A percentile compares a stretch with the other conserved stretches of the same genome.
These are phyloP conservation scores for Pasiphila rectangulata DNA, from an alignment of 2,888 invertebrate species.

Conservation along the genomic window DNA sequence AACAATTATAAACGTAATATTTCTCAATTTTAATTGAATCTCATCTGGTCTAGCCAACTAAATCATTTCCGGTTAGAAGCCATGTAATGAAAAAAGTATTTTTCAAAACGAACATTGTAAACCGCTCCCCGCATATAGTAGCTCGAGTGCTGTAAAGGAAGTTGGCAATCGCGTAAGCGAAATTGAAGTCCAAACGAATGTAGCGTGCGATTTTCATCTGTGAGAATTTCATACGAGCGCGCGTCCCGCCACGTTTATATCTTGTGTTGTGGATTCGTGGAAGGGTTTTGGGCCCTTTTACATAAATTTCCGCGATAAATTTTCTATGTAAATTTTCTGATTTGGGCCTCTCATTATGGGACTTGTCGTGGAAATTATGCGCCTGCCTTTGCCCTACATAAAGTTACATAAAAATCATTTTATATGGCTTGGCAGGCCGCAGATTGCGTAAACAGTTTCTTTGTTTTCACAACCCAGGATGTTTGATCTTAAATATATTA, in stretches of 20 bases:
- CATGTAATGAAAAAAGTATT: constrained; percentile 2
- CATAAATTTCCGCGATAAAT: constrained; percentile 20
- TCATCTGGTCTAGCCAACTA: too few species aligned
- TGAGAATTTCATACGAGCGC: constrained; percentile 24
- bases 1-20: too few species aligned
- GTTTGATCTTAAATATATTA: too few species aligned
- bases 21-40: too few species aligned
- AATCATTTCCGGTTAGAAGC: background rate
- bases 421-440: background rate
- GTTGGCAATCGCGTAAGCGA: constrained; percentile 20
- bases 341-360: constrained; percentile 22
- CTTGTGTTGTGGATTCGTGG: constrained; percentile 23
- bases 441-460: background rate
- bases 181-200: constrained; percentile 29
- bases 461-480: too few species aligned
- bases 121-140: background rate
- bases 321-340: constrained; percentile 24
- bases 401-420: constrained; percentile 5
- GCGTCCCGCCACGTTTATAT: constrained; percentile 21
- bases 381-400: background rate
- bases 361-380: constrained; percentile 11
- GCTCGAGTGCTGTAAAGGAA: constrained; percentile 12
- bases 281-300: constrained; percentile 20
- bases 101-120: background rate
- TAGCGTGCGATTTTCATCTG: constrained; percentile 31